phyloP scores from a whole-genome alignment of 2,113 vertebrate species.

The Tragelaphus strepsiceros region DNA sequence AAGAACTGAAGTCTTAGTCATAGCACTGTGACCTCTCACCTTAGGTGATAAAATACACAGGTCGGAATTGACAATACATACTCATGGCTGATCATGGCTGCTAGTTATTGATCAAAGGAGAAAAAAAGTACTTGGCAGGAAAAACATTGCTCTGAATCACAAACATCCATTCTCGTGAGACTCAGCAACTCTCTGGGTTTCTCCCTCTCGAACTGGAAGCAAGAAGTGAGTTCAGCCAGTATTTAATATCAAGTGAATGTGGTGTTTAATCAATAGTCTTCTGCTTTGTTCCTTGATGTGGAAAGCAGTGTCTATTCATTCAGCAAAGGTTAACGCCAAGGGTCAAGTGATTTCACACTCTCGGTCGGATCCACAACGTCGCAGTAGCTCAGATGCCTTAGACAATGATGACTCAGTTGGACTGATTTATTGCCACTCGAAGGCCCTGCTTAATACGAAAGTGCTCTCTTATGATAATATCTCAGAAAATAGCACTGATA shows the following conservation, averaged over 20 bases:
- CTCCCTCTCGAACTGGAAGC: constrained; percentile 82
- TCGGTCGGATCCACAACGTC: constrained; percentile 91
- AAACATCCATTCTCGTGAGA: constrained; percentile 91
- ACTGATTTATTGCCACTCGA: constrained; percentile 96
- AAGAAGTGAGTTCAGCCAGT: constrained; percentile 88
- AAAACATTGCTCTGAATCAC: constrained; percentile 94
- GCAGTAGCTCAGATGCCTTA: constrained; percentile 90
- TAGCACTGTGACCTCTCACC: constrained; percentile 79
- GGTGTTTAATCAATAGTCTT: constrained; percentile 98
- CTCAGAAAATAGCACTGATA: constrained; percentile 86
- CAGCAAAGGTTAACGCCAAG: constrained; percentile 97
- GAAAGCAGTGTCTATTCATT: constrained; percentile 93
- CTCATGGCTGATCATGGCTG: constrained; percentile 86
- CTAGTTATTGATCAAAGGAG: constrained; percentile 87
- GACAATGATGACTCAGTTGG: constrained; percentile 96
- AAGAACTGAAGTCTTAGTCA: constrained; percentile 78
- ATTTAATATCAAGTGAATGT: constrained; percentile 96
- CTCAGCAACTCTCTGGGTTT: constrained; percentile 77
- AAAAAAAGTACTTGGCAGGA: constrained; percentile 80
- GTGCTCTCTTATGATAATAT: constrained; percentile 97
- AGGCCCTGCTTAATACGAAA: constrained; percentile 86
- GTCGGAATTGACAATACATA: constrained; percentile 84
- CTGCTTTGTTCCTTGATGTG: constrained; percentile 93
- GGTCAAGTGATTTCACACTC: constrained; percentile 99
- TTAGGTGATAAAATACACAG: constrained; percentile 84